Conservation (phyloP, 2,888 invertebrate genomes). For the Apodemia zela region DNA sequence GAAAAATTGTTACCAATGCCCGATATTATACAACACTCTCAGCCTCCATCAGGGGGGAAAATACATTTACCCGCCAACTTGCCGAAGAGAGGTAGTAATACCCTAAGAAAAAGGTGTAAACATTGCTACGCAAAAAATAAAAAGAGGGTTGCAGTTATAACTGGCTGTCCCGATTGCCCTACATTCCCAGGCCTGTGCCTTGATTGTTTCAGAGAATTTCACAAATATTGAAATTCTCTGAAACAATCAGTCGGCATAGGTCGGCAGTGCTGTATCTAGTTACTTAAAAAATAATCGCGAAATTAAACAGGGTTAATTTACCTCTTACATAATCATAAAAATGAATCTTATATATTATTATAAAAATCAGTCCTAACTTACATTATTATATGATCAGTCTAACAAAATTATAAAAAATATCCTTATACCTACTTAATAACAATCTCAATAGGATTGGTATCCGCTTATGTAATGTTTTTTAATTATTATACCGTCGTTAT, state of each 20-base stretch:
- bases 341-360: not conserved
- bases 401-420: too few relatives aligned
- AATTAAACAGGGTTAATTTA: not conserved
- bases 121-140: not conserved
- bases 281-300: not conserved
- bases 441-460: not conserved
- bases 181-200: not conserved
- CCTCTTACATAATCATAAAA: not conserved
- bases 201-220: not conserved
- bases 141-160: not conserved
- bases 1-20: not conserved
- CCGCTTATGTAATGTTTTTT: not conserved
- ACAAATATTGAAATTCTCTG: conserved; percentile 4
- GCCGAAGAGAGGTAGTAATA: not conserved
- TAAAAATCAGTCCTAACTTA: not conserved
- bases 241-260: too few relatives aligned
- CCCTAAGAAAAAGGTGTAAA: not conserved
- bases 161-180: conserved; percentile 2
- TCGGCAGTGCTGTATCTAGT: not conserved
- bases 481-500: too few relatives aligned
- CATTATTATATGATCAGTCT: too few relatives aligned
- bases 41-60: not conserved
- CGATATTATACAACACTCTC: too few relatives aligned
- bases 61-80: not conserved
- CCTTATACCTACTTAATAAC: too few relatives aligned